phyloP scores from a whole-genome alignment of 2,113 vertebrate genomes.

The Hippoglossus stenolepis region DNA sequence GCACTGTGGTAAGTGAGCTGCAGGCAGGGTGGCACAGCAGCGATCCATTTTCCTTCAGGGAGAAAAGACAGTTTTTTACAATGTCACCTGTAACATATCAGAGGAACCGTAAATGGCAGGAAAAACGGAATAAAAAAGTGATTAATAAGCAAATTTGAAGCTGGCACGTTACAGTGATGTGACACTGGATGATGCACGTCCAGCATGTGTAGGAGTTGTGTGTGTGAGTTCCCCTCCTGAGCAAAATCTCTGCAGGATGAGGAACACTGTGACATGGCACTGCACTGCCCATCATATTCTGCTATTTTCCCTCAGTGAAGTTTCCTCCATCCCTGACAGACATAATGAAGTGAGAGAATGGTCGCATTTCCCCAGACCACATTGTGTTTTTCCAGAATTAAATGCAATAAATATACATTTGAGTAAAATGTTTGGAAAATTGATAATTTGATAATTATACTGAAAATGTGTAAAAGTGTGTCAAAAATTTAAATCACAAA shows the following conservation, averaged over 20 bases:
- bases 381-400: no score
- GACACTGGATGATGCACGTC: slow-evolving; percentile 5
- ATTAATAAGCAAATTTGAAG: slow-evolving; percentile 10
- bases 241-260: slow-evolving; percentile 30
- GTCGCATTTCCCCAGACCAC: neutral
- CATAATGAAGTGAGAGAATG: neutral
- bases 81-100: slow-evolving; percentile 41
- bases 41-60: slow-evolving; percentile 46
- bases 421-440: no score
- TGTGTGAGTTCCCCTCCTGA: neutral
- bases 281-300: slow-evolving; percentile 27
- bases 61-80: slow-evolving; percentile 26
- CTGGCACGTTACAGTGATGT: neutral
- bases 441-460: no score
- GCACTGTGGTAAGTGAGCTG: slow-evolving; percentile 70
- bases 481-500: no score
- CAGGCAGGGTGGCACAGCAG: slow-evolving; percentile 59
- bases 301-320: slow-evolving; percentile 20
- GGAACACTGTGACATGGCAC: slow-evolving; percentile 53
- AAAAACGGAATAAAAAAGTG: slow-evolving; percentile 15
- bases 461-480: no score
- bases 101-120: slow-evolving; percentile 6
- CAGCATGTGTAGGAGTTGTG: slow-evolving; percentile 12
- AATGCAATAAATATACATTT: no score
- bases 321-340: slow-evolving; percentile 25